Evolutionary conservation across 2,113 vertebrate genomes (phyloP).

Genomic region (Elaphurus davidianus): DNA sequence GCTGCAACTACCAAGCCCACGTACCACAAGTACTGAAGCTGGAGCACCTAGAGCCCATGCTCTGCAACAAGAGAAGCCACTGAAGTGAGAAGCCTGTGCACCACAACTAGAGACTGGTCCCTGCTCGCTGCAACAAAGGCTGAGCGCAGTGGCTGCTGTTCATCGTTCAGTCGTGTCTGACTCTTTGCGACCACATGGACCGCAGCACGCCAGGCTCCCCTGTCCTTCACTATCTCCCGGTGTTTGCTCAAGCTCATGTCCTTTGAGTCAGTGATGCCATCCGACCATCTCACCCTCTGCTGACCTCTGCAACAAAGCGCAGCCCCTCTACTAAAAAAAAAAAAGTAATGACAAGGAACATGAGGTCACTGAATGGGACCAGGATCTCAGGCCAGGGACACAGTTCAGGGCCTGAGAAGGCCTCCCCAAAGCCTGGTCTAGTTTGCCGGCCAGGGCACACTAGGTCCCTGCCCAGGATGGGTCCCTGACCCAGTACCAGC

Average conservation of each 20-base stretch:
- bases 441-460: neutral
- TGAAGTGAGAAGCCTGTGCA: neutral
- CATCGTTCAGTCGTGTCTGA: neutral
- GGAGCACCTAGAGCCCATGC: neutral
- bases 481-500: neutral
- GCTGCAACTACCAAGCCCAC: neutral
- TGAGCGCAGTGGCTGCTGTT: fast-evolving
- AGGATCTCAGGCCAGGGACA: neutral
- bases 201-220: neutral
- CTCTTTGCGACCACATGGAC: neutral
- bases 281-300: neutral
- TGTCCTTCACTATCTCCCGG: neutral
- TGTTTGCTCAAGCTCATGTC: neutral
- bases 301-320: neutral
- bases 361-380: neutral
- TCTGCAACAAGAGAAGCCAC: neutral
- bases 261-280: neutral
- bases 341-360: neutral
- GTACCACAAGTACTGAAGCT: neutral
- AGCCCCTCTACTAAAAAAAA: neutral
- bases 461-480: neutral
- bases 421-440: neutral
- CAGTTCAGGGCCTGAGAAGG: neutral
- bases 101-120: neutral
- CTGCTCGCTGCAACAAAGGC: neutral